Evolutionary conservation across 2,113 vertebrate species (phyloP), one percentile per base, ranked within the genome.

Genomic region (Physeter macrocephalus): DNA sequence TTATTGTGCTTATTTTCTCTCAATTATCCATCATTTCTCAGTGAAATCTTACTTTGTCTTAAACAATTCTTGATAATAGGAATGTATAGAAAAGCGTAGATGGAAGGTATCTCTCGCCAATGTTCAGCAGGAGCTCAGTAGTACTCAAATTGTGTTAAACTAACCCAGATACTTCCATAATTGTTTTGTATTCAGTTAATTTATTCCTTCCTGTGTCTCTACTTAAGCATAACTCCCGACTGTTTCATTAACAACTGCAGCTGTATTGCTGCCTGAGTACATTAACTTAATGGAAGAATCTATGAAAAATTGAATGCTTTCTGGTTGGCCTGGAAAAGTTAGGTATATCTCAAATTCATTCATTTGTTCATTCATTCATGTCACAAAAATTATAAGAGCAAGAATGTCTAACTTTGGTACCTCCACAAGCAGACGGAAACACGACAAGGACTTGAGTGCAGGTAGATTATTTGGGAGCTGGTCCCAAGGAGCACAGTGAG

Each of bases 221-320:
- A 0, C 77, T 62, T 41, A 34, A 20, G 20, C 17, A 0, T 20
- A 57, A 39, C 80, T 88, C 66, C 77, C 80, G 11, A 10, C 46
- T 20, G 49, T 62, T 69, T 97, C 84, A 15, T 87, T 66, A 92
- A 77, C 66, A 72, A 23, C 20, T 0, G 27, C 80, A 61, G 69
- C 75, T 59, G 39, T 2, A 17, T 43, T 5, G 29, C 49, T 39
- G 25, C 69, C 69, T 3, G 14, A 77, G 87, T 18, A 12, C 39
- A 71, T 67, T 64, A 34, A 20, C 52, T 84, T 89, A 78, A 74
- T 34, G 67, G 78, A 23, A 87, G 88, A 83, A 52, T 93, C 77
- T 36, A 36, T 69, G 69, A 84, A 66, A 95, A 78, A 72, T 0
- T 4, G 36, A 93, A 29, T 0, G 0, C 18, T 67, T 82, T 78